Conservation (phyloP, 2,888 invertebrate species). For the Masnerella sp. region DNA sequence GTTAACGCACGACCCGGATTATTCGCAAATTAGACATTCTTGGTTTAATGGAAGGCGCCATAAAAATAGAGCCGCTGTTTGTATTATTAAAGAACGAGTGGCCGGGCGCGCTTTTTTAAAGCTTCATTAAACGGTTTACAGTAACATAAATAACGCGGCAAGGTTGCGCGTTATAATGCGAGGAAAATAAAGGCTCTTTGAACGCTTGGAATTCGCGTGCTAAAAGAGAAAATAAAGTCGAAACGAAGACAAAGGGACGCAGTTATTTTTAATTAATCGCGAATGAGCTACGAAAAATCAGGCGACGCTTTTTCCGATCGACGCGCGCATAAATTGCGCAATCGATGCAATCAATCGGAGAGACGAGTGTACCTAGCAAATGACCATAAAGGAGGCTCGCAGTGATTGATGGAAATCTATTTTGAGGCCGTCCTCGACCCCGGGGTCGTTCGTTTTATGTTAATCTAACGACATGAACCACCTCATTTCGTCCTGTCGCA, state of each 20-base stretch:
- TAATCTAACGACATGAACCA: slow-evolving; percentile 43
- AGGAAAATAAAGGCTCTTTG: slow-evolving; percentile 25
- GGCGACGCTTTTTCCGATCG: slow-evolving; percentile 14
- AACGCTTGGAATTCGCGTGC: slow-evolving; percentile 13
- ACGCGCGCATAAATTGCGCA: slow-evolving; percentile 36
- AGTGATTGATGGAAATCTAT: slow-evolving; percentile 55
- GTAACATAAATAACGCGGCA: slow-evolving; percentile 40
- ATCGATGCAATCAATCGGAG: slow-evolving; percentile 45
- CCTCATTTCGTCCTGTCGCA: slow-evolving; percentile 39
- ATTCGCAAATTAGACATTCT: slow-evolving; percentile 37
- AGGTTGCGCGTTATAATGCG: slow-evolving; percentile 17
- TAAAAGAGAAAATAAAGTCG: slow-evolving; percentile 9
- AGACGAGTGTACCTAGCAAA: slow-evolving; percentile 38
- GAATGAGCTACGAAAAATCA: slow-evolving; percentile 19
- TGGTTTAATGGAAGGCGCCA: slow-evolving; percentile 19
- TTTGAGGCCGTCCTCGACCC: slow-evolving; percentile 46
- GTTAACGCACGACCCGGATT: too few species aligned
- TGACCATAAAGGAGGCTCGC: slow-evolving; percentile 49
- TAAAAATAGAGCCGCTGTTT: slow-evolving; percentile 22
- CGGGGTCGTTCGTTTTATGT: slow-evolving; percentile 43
- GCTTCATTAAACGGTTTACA: slow-evolving; percentile 40
- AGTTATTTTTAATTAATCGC: slow-evolving; percentile 9
- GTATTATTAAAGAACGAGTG: slow-evolving; percentile 22
- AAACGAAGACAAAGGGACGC: slow-evolving; percentile 13
- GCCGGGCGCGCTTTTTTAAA: slow-evolving; percentile 15